These are phyloP conservation scores for Brotula barbata DNA, from an alignment of 2,797 vertebrate genomes.

Conservation along the genomic window DNA sequence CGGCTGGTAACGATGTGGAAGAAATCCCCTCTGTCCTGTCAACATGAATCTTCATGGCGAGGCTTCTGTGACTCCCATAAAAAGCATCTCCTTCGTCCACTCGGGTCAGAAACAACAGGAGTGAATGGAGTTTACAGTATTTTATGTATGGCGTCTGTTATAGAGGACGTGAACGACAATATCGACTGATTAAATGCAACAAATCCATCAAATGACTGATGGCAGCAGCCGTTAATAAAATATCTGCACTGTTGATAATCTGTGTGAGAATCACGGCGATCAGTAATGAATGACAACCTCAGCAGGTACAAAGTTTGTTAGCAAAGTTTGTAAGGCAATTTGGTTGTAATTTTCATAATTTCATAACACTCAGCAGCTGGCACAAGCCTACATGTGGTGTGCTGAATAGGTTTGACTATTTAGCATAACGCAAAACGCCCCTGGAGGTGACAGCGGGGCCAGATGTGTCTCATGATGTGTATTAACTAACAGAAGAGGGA, in stretches of 20 bases:
- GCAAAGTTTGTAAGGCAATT: conserved; percentile 42
- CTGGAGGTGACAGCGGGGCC: conserved; percentile 51
- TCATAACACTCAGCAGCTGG: conserved; percentile 58
- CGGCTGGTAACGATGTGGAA: conserved; percentile 18
- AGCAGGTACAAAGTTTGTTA: conserved; percentile 42
- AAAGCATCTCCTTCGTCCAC: background rate
- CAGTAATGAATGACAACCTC: conserved; percentile 20
- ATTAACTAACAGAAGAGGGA: conserved; percentile 36
- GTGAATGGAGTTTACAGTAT: background rate
- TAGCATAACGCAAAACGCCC: conserved; percentile 61
- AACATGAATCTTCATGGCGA: conserved; percentile 24
- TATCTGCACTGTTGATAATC: background rate
- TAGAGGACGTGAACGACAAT: conserved; percentile 5
- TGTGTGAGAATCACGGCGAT: conserved; percentile 2
- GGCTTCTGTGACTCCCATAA: conserved; percentile 17
- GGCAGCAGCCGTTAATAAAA: conserved; percentile 9
- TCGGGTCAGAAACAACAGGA: conserved; percentile 6
- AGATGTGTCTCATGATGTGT: conserved; percentile 61
- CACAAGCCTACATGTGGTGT: conserved; percentile 41
- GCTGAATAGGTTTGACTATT: conserved; percentile 53
- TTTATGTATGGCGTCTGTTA: background rate
- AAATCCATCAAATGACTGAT: background rate
- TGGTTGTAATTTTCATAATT: conserved; percentile 53
- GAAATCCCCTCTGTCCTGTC: conserved; percentile 13
- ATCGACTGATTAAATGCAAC: background rate